phyloP scores from a whole-genome alignment of 2,888 invertebrate species.

The Helobdella robusta region DNA sequence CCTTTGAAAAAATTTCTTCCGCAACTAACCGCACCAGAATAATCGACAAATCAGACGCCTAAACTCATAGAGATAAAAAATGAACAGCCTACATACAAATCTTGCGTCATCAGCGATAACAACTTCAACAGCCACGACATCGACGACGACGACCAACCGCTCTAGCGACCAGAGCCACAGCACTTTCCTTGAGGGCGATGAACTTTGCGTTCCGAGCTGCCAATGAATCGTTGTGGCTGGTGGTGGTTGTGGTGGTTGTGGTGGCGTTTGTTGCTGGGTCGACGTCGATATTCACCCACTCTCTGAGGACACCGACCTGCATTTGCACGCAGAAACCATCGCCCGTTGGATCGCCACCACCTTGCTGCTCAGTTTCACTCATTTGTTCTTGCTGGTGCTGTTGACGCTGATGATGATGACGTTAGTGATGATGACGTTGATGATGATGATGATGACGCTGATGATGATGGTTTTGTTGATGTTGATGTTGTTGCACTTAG shows the following conservation, averaged over 20 bases:
- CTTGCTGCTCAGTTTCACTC: neutral
- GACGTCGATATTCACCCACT: conserved; percentile 20
- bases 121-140: neutral
- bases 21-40: no score
- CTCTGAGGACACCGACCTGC: conserved; percentile 21
- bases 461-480: conserved; percentile 4
- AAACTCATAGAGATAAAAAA: no score
- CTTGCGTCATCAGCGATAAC: neutral
- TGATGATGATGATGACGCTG: conserved; percentile 7
- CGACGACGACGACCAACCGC: neutral
- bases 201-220: conserved; percentile 3
- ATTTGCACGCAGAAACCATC: conserved; percentile 24
- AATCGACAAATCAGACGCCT: no score
- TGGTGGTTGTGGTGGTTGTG: no score
- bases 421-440: neutral
- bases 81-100: no score
- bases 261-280: no score
- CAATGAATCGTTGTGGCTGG: neutral
- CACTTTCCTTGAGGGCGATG: conserved; percentile 12
- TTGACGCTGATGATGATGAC: neutral
- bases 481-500: conserved; percentile 1
- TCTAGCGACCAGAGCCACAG: conserved; percentile 9
- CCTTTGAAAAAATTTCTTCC: no score
- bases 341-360: neutral
- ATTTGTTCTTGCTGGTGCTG: neutral